Evolutionary conservation across 2,113 vertebrate genomes (phyloP).

Genomic region (Mellivora capensis): DNA sequence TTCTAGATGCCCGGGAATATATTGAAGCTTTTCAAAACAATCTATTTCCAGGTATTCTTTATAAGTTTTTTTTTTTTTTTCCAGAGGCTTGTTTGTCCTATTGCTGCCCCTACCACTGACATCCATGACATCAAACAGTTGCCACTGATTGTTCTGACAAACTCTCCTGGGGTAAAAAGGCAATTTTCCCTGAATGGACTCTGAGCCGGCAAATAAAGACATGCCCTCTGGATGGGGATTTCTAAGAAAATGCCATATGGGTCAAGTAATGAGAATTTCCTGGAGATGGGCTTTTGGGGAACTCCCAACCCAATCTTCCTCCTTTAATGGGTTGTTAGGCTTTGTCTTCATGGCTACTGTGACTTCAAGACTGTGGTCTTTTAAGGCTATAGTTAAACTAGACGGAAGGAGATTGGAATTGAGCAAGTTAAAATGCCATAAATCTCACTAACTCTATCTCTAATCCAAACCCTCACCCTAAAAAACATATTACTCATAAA

Average conservation of each 20-base stretch:
- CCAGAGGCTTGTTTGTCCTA: background rate
- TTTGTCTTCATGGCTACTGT: background rate
- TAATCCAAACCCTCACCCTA: background rate
- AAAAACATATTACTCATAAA: background rate
- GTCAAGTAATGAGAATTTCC: background rate
- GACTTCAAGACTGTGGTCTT: background rate
- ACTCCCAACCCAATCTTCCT: background rate
- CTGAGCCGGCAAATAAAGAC: background rate
- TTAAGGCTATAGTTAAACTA: background rate
- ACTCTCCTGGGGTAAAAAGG: background rate
- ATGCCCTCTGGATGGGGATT: background rate
- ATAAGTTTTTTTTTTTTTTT: too few relatives aligned
- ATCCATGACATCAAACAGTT: background rate
- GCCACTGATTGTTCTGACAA: background rate
- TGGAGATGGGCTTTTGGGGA: background rate
- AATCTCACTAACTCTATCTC: background rate
- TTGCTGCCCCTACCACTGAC: too few relatives aligned
- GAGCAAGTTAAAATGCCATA: background rate
- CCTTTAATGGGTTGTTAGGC: background rate
- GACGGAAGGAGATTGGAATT: background rate
- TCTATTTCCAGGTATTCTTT: background rate
- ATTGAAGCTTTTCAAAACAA: background rate
- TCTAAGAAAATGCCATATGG: background rate
- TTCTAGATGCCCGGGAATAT: background rate
- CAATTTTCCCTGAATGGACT: background rate